A percentile compares a stretch with the other conserved stretches of the same genome.
Conservation (phyloP, 2,113 vertebrate genomes). For the Centropus unirufus region DNA sequence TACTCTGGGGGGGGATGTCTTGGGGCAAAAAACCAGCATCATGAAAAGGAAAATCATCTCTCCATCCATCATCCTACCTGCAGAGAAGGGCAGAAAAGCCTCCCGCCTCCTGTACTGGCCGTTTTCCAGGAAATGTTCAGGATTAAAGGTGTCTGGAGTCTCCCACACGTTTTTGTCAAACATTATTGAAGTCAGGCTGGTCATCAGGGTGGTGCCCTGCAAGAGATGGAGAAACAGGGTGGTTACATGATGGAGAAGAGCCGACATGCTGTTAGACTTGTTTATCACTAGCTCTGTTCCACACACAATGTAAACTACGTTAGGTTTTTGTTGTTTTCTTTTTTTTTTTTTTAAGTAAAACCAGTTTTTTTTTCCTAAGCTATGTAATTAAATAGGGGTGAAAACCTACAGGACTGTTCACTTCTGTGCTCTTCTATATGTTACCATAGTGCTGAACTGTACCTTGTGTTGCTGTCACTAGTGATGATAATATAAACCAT, state of each 20-base stretch:
- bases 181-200: slow-evolving; percentile 82
- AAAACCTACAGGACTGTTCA: neutral
- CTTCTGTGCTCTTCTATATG: neutral
- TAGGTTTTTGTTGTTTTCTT: neutral
- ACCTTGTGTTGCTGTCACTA: neutral
- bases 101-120: slow-evolving; percentile 83
- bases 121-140: slow-evolving; percentile 87
- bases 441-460: neutral
- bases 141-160: slow-evolving; percentile 85
- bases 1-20: neutral
- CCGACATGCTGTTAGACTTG: neutral
- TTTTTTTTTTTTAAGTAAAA: neutral
- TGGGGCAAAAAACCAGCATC: neutral
- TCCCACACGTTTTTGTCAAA: slow-evolving; percentile 84
- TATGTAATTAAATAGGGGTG: neutral
- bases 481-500: neutral
- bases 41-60: neutral
- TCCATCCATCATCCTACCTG: slow-evolving; percentile 75
- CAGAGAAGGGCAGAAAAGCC: slow-evolving; percentile 87
- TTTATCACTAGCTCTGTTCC: slow-evolving; percentile 13
- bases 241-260: rapidly evolving
- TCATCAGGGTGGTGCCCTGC: slow-evolving; percentile 79
- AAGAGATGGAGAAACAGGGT: neutral
- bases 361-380: neutral
- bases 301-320: neutral